These are phyloP conservation scores for Natator depressus DNA, from an alignment of 2,113 vertebrate species.

Conservation along the genomic window DNA sequence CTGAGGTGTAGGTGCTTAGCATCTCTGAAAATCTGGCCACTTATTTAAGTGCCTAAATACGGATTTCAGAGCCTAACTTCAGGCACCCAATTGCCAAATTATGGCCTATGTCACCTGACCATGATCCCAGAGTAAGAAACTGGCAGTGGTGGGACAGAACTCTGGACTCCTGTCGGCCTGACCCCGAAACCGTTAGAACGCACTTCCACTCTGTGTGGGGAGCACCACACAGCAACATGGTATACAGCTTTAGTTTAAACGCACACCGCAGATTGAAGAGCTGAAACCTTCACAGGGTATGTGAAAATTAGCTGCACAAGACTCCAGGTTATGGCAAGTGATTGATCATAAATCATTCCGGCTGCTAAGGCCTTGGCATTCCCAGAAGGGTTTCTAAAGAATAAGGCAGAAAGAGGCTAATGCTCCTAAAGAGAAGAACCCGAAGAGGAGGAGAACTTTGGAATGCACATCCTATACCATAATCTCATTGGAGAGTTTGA, in stretches of 20 bases:
- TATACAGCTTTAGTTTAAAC: neutral
- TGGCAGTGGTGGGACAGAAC: neutral
- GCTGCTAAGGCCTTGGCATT: neutral
- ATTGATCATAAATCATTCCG: neutral
- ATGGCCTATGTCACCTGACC: neutral
- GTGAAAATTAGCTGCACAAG: neutral
- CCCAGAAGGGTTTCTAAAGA: neutral
- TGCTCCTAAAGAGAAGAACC: neutral
- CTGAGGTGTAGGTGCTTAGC: neutral
- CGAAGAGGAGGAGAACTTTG: neutral
- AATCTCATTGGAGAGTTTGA: too few species aligned
- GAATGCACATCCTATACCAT: neutral
- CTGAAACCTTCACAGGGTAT: accelerated
- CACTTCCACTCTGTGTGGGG: accelerated
- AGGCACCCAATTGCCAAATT: neutral
- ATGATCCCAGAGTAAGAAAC: neutral
- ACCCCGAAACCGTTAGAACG: accelerated
- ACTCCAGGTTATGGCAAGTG: neutral
- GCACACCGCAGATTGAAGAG: neutral
- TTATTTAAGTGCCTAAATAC: neutral
- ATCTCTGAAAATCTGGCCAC: neutral
- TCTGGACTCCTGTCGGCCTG: neutral
- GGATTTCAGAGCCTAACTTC: neutral
- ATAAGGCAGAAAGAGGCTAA: neutral
- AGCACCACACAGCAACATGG: accelerated